These are phyloP conservation scores for Telmatherina bonti DNA, from an alignment of 2,797 vertebrate species.

Conservation along the genomic window DNA sequence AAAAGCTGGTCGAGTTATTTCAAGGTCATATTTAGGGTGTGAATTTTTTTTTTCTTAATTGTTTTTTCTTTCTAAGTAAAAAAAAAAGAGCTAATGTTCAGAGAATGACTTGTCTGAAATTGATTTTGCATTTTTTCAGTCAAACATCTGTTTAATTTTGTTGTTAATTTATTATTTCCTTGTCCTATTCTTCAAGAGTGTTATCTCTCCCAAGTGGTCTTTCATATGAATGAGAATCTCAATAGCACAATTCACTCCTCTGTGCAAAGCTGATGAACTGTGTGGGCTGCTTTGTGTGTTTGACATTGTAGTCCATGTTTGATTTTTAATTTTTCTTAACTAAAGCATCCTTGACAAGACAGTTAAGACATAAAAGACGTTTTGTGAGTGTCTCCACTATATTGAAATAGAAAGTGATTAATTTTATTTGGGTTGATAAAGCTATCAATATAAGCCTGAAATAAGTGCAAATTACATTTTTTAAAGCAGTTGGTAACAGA, in stretches of 20 bases:
- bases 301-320: slow-evolving; percentile 37
- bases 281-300: slow-evolving; percentile 36
- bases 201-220: slow-evolving; percentile 25
- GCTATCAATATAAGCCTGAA: slow-evolving; percentile 1
- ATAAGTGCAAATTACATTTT: not conserved
- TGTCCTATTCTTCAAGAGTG: slow-evolving; percentile 17
- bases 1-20: not conserved
- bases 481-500: not conserved
- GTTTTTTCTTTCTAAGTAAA: not conserved
- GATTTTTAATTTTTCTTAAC: slow-evolving; percentile 56
- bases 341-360: slow-evolving; percentile 29
- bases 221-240: slow-evolving; percentile 30
- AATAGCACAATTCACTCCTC: slow-evolving; percentile 28
- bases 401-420: slow-evolving; percentile 9
- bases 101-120: slow-evolving; percentile 8
- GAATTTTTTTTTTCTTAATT: not conserved
- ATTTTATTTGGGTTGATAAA: slow-evolving; percentile 15
- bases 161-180: slow-evolving; percentile 16
- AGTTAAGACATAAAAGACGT: slow-evolving; percentile 28
- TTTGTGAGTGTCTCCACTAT: slow-evolving; percentile 27
- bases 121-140: slow-evolving; percentile 3
- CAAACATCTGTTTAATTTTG: slow-evolving; percentile 12
- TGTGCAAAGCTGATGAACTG: slow-evolving; percentile 39
- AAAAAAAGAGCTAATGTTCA: slow-evolving; percentile 1
- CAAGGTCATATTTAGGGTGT: not conserved